phyloP scores from a whole-genome alignment of 2,888 invertebrate species.

The Tipula vernalis region DNA sequence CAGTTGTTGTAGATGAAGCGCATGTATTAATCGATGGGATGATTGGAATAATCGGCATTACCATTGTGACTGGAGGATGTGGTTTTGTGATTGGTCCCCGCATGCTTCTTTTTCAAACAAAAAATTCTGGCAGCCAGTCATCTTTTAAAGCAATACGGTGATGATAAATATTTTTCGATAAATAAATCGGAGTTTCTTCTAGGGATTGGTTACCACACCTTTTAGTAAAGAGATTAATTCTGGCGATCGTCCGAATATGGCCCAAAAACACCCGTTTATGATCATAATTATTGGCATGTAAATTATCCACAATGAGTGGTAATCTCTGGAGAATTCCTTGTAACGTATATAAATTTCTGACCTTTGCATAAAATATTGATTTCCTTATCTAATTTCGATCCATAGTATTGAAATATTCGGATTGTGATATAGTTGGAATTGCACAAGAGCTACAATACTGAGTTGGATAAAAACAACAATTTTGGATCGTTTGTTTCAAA shows the following conservation, averaged over 20 bases:
- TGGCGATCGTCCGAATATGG: constrained; percentile 80
- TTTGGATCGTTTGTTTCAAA: constrained; percentile 77
- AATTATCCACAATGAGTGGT: constrained; percentile 97
- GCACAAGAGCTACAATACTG: constrained; percentile 95
- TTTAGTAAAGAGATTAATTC: constrained; percentile 79
- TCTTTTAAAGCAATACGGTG: constrained; percentile 34
- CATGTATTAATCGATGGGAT: constrained; percentile 82
- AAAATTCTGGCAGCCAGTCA: constrained; percentile 88
- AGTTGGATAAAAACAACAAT: constrained; percentile 91
- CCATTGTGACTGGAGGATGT: constrained; percentile 59
- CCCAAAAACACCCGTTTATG: constrained; percentile 92
- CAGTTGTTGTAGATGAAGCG: constrained; percentile 47
- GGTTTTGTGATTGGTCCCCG: constrained; percentile 80
- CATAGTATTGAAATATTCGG: constrained; percentile 93
- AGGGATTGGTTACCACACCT: constrained; percentile 93
- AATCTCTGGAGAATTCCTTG: constrained; percentile 82
- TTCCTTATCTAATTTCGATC: constrained; percentile 69
- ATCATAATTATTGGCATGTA: constrained; percentile 98
- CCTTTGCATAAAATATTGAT: constrained; percentile 48
- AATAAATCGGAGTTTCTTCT: constrained; percentile 59
- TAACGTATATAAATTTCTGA: constrained; percentile 90
- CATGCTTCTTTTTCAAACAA: constrained; percentile 67
- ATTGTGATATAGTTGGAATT: constrained; percentile 78
- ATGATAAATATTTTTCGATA: constrained; percentile 33
- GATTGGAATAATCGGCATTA: constrained; percentile 70